phyloP scores from a whole-genome alignment of 2,113 vertebrate genomes.

The Boleophthalmus pectinirostris region DNA sequence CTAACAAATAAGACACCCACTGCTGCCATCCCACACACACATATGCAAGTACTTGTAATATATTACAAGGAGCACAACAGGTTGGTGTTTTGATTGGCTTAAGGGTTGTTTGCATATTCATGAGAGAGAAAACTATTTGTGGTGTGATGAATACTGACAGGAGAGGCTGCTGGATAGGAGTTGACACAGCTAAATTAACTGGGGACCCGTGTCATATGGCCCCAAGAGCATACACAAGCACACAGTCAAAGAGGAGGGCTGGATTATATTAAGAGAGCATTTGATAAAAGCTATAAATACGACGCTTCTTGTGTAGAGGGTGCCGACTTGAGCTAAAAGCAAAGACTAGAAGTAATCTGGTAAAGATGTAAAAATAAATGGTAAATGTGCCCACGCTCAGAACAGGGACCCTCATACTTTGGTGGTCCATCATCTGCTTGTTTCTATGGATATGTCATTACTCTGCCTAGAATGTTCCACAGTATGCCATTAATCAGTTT shows the following conservation, averaged over 20 bases:
- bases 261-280: neutral
- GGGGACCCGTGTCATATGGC: conserved; percentile 43
- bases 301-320: neutral
- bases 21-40: neutral
- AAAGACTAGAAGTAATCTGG: neutral
- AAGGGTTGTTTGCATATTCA: conserved; percentile 58
- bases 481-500: too few species aligned
- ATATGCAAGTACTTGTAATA: neutral
- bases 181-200: conserved; percentile 61
- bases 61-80: conserved; percentile 19
- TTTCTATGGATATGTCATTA: too few species aligned
- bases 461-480: too few species aligned
- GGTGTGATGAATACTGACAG: conserved; percentile 62
- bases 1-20: neutral
- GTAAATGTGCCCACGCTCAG: too few species aligned
- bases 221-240: conserved; percentile 3
- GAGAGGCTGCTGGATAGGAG: conserved; percentile 49
- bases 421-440: too few species aligned
- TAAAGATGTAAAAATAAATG: too few species aligned
- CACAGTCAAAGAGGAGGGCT: neutral
- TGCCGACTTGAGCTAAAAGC: neutral
- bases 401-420: too few species aligned
- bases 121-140: conserved; percentile 52
- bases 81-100: conserved; percentile 47
- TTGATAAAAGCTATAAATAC: neutral